phyloP scores from a whole-genome alignment of 2,113 vertebrate species.

The Tiliqua scincoides region DNA sequence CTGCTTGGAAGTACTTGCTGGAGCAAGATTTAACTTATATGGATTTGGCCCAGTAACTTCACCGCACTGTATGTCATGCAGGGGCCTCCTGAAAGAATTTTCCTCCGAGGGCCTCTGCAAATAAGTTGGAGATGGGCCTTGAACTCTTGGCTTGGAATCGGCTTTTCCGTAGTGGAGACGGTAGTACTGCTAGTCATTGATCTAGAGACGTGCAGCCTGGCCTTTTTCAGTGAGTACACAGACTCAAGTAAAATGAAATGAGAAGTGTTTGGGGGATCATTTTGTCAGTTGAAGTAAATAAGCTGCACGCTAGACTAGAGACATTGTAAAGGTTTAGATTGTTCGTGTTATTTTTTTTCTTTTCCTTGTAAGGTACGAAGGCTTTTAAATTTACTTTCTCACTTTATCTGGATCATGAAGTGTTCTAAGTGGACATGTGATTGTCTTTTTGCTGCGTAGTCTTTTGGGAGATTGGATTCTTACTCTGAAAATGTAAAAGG shows the following conservation, averaged over 20 bases:
- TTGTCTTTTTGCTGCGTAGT: not conserved
- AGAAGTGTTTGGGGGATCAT: constrained; percentile 65
- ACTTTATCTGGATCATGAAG: constrained; percentile 34
- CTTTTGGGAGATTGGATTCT: not conserved
- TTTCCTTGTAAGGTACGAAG: not conserved
- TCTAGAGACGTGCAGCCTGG: constrained; percentile 65
- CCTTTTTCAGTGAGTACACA: constrained; percentile 59
- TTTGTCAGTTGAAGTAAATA: constrained; percentile 44
- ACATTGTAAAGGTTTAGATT: not conserved
- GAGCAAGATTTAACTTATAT: rapidly evolving
- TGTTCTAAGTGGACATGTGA: constrained; percentile 25
- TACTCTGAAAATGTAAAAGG: not conserved
- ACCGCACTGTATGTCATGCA: constrained; percentile 13
- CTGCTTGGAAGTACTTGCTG: rapidly evolving
- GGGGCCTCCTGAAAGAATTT: constrained; percentile 62
- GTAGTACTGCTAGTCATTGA: constrained; percentile 64
- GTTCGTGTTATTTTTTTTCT: not conserved
- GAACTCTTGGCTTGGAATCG: constrained; percentile 67
- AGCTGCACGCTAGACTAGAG: constrained; percentile 29
- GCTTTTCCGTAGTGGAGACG: constrained; percentile 74
- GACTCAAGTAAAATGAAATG: constrained; percentile 51
- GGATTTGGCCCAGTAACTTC: constrained; percentile 20
- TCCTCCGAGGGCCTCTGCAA: constrained; percentile 75
- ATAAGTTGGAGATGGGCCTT: constrained; percentile 73
- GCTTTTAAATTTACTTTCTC: constrained; percentile 41